Evolutionary conservation across 2,113 vertebrate genomes (phyloP), one percentile per base, ranked within the genome.

Genomic region (Paradisaea rubra): DNA sequence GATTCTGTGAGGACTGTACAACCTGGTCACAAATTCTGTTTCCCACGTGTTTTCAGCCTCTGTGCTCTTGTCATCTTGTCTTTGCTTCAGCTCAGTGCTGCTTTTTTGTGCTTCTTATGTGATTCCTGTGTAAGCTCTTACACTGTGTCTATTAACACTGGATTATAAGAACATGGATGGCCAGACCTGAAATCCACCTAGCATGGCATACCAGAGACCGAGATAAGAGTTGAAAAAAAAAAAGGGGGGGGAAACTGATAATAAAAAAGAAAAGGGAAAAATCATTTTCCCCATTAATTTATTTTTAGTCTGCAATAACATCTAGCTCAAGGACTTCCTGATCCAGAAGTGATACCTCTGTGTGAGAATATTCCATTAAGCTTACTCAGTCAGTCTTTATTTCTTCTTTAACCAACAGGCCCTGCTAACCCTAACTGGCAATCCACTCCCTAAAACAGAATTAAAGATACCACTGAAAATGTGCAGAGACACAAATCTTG

Each of bases 241-340:
- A 10, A 1, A 2, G 3, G 25, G 1, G 3, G 1, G 3, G 0
- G 0, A 0, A 56, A 33, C 35, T 21, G 3, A 47, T 5, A 54
- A 21, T 20, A 21, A n/a, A 64, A 63, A 74, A 59, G 1, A 21
- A n/a, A 52, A 33, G 2, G 10, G 6, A 28, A 27, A 70, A 37
- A 71, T 57, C 7, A 9, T 50, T 37, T 59, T 71, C 14, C 28
- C 17, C 6, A 15, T 50, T 2, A 31, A 24, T 81, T 84, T 81
- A 4, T 45, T 47, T 63, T 72, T 45, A 50, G 13, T 64, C 22
- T 82, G 30, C 9, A 47, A 8, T 44, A 54, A n/a, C 66, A 45
- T 13, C 17, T 70, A 57, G 15, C 22, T 82, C 31, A 84, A 77
- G 64, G 31, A 41, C 18, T 70, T 77, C 44, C 66, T 60, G 49